Evolutionary conservation across 2,888 invertebrate species (phyloP), one percentile per base, ranked within the genome.

Genomic region (Bellardia pandia): DNA sequence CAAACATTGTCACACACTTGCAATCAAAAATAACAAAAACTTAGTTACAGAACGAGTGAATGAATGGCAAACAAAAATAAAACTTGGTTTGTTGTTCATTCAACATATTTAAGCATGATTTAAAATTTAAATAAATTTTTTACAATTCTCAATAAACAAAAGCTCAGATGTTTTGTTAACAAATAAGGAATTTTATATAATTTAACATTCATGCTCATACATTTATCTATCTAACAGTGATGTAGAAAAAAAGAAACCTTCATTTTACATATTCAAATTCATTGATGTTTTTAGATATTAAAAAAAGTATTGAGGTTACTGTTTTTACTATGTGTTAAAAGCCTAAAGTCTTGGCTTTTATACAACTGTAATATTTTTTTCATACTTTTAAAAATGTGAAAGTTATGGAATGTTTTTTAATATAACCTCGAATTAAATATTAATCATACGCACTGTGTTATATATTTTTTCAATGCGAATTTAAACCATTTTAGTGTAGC

Each of bases 61-160:
- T 60, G 69, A 60, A 60, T 66, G 66, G 58, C 58, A 62, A 64
- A 40, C 13, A 64, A 74, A 60, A 68, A 37, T 58, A 56, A 56
- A 74, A 80, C 66, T 66, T 45, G 51, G 76, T 51, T 83, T 62
- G 48, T 64, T 83, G 68, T 83, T 77, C 76, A 78, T 69, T 68
- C 80, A 72, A 53, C 71, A 75, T 58, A 81, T 68, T 81, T 75
- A 51, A 51, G 79, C 45, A 71, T 77, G 53, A 71, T 64, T 77
- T 71, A 77, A 77, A 77, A 77, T 71, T 77, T 56, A 76, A 82
- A 82, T 82, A 69, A 45, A 23, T 51, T 56, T 69, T 69, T 75
- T 8, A 53, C 45, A 81, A 62, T 56, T 77, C 64, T 40, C 13
- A 51, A 23, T 45, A 64, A 77, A 78, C 56, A 66, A 72, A 77